Conservation (phyloP, 2,888 invertebrate genomes). For the Catonia carolina region DNA sequence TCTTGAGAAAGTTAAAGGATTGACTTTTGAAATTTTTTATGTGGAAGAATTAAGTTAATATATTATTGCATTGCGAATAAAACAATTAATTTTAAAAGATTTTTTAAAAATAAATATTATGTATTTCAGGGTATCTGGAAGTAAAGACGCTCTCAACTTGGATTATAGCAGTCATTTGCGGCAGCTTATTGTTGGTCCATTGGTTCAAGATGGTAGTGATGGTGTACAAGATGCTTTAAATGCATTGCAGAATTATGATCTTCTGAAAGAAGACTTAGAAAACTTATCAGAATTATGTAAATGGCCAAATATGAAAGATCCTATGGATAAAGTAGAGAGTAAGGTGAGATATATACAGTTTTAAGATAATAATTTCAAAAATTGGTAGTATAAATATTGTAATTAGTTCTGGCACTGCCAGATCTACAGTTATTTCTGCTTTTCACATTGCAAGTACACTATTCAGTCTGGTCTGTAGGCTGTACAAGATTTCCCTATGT, state of each 20-base stretch:
- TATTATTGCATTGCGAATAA: too few relatives aligned
- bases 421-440: not conserved
- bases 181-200: constrained; percentile 66
- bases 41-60: too few relatives aligned
- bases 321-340: constrained; percentile 65
- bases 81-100: too few relatives aligned
- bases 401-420: too few relatives aligned
- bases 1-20: too few relatives aligned
- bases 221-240: constrained; percentile 65
- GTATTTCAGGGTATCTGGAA: constrained; percentile 63
- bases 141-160: constrained; percentile 71
- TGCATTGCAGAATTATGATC: constrained; percentile 74
- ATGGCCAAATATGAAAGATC: constrained; percentile 76
- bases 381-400: too few relatives aligned
- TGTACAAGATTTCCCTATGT: not conserved
- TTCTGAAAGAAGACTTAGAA: constrained; percentile 87
- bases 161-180: constrained; percentile 82
- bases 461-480: not conserved
- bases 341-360: constrained; percentile 50
- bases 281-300: constrained; percentile 74
- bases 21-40: too few relatives aligned
- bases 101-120: too few relatives aligned
- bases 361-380: too few relatives aligned
- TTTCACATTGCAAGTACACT: too few relatives aligned
- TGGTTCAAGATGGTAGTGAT: constrained; percentile 60